Conservation (phyloP, 1,140 invertebrate genomes). For the Psilanteris sp. region DNA sequence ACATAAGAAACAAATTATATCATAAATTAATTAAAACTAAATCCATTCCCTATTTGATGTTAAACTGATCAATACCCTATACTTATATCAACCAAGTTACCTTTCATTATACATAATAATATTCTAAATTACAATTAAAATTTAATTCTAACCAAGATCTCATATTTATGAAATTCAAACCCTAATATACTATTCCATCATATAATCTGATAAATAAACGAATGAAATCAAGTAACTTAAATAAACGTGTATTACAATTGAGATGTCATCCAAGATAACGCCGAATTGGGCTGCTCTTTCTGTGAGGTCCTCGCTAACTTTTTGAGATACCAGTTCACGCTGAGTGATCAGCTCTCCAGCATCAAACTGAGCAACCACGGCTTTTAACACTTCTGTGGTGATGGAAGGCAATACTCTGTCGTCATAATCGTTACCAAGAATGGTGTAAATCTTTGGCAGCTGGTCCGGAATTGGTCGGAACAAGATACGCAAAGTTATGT, state of each 20-base stretch:
- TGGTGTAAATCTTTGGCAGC: slow-evolving; percentile 96
- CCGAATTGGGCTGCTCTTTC: slow-evolving; percentile 97
- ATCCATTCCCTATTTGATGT: too few species aligned
- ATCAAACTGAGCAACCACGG: slow-evolving; percentile 99
- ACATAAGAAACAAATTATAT: too few species aligned
- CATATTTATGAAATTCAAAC: too few species aligned
- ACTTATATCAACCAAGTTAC: too few species aligned
- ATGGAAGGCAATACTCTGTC: slow-evolving; percentile 99
- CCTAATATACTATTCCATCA: too few species aligned
- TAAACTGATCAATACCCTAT: too few species aligned
- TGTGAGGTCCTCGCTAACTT: slow-evolving; percentile 95
- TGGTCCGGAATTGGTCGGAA: slow-evolving; percentile 95
- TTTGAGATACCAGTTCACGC: slow-evolving; percentile 97
- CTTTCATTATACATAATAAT: too few species aligned
- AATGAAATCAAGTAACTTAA: too few species aligned
- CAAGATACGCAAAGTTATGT: slow-evolving; percentile 98
- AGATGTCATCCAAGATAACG: slow-evolving; percentile 98
- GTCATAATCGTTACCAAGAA: slow-evolving; percentile 98
- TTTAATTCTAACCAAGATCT: too few species aligned
- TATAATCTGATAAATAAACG: too few species aligned
- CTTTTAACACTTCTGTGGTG: slow-evolving; percentile 99
- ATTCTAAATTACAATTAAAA: too few species aligned
- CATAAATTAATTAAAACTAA: too few species aligned
- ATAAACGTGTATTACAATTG: slow-evolving; percentile 84
- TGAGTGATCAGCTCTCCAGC: slow-evolving; percentile 99